Percentiles rank a stretch among this genome's conserved stretches.
phyloP scores from a whole-genome alignment of 2,888 invertebrate genomes.

The Sturmia bella region DNA sequence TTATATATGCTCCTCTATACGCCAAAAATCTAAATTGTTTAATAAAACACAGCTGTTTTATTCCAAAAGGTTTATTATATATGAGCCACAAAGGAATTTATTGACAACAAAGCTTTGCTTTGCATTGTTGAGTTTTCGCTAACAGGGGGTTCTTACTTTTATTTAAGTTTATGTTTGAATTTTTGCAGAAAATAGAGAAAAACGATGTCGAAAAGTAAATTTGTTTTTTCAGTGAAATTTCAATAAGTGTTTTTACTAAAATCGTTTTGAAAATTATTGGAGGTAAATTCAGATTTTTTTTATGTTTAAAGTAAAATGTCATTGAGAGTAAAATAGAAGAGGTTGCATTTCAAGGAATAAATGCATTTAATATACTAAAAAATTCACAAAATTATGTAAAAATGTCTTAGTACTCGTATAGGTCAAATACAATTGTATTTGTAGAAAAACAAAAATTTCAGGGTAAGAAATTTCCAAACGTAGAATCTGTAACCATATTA shows the following conservation, averaged over 20 bases:
- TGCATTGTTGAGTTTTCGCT: conserved; percentile 15
- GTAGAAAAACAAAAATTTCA: no score
- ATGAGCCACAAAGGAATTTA: conserved; percentile 66
- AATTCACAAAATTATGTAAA: no score
- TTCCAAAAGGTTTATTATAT: conserved; percentile 62
- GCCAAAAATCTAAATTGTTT: conserved; percentile 57
- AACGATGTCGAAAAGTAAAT: neutral
- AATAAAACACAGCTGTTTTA: conserved; percentile 68
- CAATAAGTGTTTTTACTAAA: conserved; percentile 9
- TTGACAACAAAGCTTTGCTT: conserved; percentile 55
- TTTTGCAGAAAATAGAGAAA: neutral
- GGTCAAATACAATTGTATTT: no score
- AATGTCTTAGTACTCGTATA: no score
- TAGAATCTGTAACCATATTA: no score
- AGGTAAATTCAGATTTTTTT: neutral
- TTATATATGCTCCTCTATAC: conserved; percentile 5
- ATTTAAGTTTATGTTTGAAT: conserved; percentile 1
- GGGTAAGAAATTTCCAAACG: no score
- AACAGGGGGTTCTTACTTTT: conserved; percentile 30
- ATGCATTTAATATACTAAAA: no score
- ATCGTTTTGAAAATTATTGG: neutral
- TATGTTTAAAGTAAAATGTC: neutral
- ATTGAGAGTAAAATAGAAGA: no score
- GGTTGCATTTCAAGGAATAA: no score
- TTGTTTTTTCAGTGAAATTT: conserved; percentile 19